Base-by-base conservation (phyloP, 1,140 invertebrate species). In the Drosophila ficusphila region DNA sequence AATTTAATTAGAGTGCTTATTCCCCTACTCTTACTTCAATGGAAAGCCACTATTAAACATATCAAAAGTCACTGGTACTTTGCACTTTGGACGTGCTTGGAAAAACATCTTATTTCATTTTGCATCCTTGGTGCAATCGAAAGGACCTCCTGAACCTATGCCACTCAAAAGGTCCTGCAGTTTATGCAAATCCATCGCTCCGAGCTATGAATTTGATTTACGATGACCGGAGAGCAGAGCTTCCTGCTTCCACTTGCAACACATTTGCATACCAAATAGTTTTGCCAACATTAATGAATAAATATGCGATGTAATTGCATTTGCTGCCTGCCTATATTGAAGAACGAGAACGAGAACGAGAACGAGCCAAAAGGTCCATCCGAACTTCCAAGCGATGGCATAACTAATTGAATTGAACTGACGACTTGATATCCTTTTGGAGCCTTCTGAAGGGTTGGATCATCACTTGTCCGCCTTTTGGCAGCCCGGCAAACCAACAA, bases 151-250 rank as follows among this genome's bases (percentile, higher is more conserved):
- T 33, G n/a, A 4, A 3, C 36, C 36, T 16, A 9, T 16, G 12
- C 5, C 9, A 25, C 12, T 14, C 25, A 19, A 4, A n/a, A 48
- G 53, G 46, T 36, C 9, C 11, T 18, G 23, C 27, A 14, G 16
- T n/a, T 64, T 44, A 57, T 78, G 49, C 75, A 78, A 77, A 27
- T 58, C 44, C 25, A 12, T 7, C 31, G 51, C 16, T 12, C 23
- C 46, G 36, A 71, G 54, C 77, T 71, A 79, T 79, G 77, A 79
- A 81, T 76, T 72, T 77, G 74, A 81, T 81, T 77, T 82, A 73
- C 44, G 48, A 42, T 67, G 52, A 36, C 34, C 21, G 12, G 18
- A 33, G 52, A 36, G 29, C 21, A n/a, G 18, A 33, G 65, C 67
- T 64, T 68, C 60, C 48, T 39, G 29, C 23, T 69, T 69, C 23